Evolutionary conservation across 2,797 vertebrate species (phyloP).

Genomic region (Lepus townsendii): DNA sequence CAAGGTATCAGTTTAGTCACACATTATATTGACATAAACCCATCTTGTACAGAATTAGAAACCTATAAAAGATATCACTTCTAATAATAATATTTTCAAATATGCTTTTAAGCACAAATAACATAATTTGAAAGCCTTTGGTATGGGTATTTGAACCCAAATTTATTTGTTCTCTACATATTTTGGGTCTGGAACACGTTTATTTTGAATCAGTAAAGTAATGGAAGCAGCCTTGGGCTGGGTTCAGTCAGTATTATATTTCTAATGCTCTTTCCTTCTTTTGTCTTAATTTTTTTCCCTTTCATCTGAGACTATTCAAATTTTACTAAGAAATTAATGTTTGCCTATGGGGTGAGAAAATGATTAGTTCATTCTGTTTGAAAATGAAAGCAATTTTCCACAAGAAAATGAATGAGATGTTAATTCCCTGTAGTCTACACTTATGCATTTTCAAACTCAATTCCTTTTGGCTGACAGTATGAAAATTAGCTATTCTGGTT

Average conservation of each 20-base stretch:
- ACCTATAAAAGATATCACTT: background rate
- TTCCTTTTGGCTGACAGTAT: background rate
- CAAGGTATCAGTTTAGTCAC: background rate
- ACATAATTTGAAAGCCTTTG: background rate
- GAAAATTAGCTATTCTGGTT: background rate
- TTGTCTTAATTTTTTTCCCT: slow-evolving; percentile 29
- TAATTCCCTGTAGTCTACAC: background rate
- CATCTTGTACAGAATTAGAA: background rate
- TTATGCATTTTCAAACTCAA: background rate
- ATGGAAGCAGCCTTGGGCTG: background rate
- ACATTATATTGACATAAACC: background rate
- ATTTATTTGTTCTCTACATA: background rate
- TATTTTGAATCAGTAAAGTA: background rate
- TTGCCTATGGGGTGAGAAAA: background rate
- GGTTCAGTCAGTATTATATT: background rate
- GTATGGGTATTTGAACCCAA: background rate
- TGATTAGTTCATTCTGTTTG: background rate
- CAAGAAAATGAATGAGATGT: background rate
- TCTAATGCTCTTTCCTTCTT: slow-evolving; percentile 31
- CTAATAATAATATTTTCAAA: background rate
- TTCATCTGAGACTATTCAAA: background rate
- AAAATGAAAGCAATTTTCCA: background rate
- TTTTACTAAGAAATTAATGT: slow-evolving; percentile 37
- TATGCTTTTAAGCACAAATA: background rate
- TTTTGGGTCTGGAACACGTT: background rate